Percentiles rank a stretch among this genome's conserved stretches.
phyloP scores from a whole-genome alignment of 2,113 vertebrate species.

The Diadophis punctatus region DNA sequence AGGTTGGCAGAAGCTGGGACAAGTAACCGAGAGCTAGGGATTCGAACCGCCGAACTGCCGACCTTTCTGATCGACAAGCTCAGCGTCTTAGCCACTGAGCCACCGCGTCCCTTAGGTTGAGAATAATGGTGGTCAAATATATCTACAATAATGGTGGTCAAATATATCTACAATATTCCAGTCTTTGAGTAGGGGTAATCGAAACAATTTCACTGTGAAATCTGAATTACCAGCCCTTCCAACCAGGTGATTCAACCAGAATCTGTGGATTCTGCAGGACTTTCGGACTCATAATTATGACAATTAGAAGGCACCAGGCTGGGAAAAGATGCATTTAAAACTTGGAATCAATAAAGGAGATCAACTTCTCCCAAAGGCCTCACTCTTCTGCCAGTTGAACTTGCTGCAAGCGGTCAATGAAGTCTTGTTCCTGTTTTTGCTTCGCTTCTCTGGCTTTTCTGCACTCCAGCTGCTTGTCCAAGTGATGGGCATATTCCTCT shows the following conservation, averaged over 20 bases:
- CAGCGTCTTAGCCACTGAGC: no score
- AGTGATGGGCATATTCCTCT: conserved; percentile 64
- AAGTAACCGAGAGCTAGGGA: no score
- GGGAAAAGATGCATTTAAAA: not conserved
- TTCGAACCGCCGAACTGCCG: no score
- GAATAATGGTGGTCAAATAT: no score
- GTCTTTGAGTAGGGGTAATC: not conserved
- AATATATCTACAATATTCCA: not conserved
- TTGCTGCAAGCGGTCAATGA: conserved; percentile 69
- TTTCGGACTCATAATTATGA: not conserved
- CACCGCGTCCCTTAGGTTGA: no score
- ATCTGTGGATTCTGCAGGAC: not conserved
- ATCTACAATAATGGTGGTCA: not conserved
- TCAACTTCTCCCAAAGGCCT: conserved; percentile 38
- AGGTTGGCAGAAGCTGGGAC: no score
- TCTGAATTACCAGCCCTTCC: not conserved
- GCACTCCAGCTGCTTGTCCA: conserved; percentile 66
- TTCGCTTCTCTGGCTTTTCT: conserved; percentile 50
- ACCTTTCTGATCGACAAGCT: no score
- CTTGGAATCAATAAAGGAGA: not conserved
- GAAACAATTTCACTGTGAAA: not conserved
- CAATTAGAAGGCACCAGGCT: not conserved
- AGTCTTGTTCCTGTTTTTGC: conserved; percentile 59
- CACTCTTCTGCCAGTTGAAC: conserved; percentile 76
- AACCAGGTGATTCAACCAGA: not conserved